Evolutionary conservation across 2,888 invertebrate genomes (phyloP).

Genomic region (Agrenia bidenticulata): DNA sequence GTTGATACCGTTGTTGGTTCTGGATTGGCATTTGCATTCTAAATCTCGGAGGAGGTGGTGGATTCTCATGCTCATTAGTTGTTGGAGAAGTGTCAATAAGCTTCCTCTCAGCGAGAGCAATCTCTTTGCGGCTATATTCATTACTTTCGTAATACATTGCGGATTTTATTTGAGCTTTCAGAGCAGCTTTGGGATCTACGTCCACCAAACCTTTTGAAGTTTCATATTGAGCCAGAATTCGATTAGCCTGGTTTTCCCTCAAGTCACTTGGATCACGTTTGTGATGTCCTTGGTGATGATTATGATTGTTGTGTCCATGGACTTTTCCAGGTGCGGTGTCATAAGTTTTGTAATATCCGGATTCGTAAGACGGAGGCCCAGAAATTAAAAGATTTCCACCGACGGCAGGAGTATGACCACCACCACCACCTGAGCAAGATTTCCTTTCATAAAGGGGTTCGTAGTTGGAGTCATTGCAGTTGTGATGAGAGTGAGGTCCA

Average conservation of each 20-base stretch:
- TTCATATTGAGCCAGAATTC: constrained; percentile 51
- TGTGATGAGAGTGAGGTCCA: constrained; percentile 21
- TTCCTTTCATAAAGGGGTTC: constrained; percentile 47
- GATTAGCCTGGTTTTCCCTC: constrained; percentile 45
- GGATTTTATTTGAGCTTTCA: constrained; percentile 24
- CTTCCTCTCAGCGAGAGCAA: constrained; percentile 37
- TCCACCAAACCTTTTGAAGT: constrained; percentile 47
- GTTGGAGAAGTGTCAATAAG: constrained; percentile 37
- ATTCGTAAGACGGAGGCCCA: constrained; percentile 51
- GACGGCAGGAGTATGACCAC: neutral
- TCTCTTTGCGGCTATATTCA: constrained; percentile 14
- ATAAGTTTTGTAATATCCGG: constrained; percentile 46
- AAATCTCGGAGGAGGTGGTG: constrained; percentile 40
- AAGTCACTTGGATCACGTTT: constrained; percentile 30
- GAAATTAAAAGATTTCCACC: constrained; percentile 39
- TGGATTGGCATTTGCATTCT: constrained; percentile 33
- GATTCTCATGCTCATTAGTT: constrained; percentile 27
- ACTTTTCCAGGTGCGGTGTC: constrained; percentile 20
- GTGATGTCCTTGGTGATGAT: constrained; percentile 22
- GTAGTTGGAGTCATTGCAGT: constrained; percentile 44
- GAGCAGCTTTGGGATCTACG: constrained; percentile 46
- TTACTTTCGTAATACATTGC: constrained; percentile 36
- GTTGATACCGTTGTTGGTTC: constrained; percentile 31
- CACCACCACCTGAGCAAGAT: constrained; percentile 20
- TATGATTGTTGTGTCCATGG: constrained; percentile 18